A percentile compares a stretch with the other conserved stretches of the same genome.
Conservation (phyloP, 2,113 vertebrate species). For the Heterotilapia buettikoferi region DNA sequence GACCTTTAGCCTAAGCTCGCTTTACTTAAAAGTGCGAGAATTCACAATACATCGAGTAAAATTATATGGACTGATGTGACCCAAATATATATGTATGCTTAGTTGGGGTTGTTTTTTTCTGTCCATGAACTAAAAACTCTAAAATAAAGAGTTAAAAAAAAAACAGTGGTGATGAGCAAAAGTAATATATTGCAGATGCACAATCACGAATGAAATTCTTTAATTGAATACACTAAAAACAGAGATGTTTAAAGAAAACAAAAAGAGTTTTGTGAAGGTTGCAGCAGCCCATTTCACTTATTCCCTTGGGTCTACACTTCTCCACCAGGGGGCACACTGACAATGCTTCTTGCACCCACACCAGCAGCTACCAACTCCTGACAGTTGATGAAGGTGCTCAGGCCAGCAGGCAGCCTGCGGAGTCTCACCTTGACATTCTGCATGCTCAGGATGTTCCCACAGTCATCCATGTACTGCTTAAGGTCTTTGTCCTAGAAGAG, state of each 20-base stretch:
- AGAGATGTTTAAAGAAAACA: background rate
- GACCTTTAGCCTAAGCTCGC: background rate
- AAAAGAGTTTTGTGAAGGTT: background rate
- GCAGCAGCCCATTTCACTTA: background rate
- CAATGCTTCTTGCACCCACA: background rate
- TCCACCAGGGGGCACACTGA: constrained; percentile 56
- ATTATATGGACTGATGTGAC: background rate
- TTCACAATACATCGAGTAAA: background rate
- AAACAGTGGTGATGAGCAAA: background rate
- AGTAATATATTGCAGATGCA: background rate
- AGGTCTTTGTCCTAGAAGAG: constrained; percentile 83
- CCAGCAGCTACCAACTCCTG: background rate
- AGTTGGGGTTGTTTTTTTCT: background rate
- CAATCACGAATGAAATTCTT: background rate
- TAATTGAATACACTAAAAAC: background rate
- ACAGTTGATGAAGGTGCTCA: background rate
- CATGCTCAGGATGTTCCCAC: constrained; percentile 86
- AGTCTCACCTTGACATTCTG: constrained; percentile 84
- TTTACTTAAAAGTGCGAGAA: background rate
- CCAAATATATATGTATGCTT: background rate
- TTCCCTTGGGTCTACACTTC: background rate
- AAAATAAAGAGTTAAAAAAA: background rate
- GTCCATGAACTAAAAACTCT: background rate
- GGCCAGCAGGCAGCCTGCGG: background rate
- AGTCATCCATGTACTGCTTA: constrained; percentile 90